phyloP scores from a whole-genome alignment of 2,888 invertebrate species.

The Leucoptera coffeella region DNA sequence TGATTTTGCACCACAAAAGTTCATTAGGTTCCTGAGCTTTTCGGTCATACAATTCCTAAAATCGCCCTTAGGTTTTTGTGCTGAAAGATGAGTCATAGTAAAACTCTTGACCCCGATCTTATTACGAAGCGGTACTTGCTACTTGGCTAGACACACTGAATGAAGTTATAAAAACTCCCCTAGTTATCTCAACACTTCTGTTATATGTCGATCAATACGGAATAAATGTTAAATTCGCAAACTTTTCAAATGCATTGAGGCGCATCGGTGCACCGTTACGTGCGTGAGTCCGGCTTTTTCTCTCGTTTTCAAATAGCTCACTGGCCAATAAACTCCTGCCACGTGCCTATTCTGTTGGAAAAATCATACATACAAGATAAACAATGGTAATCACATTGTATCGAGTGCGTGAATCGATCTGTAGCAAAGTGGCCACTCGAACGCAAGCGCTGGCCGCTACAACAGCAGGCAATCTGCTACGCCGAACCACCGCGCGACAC shows the following conservation, averaged over 20 bases:
- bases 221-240: slow-evolving; percentile 4
- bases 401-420: slow-evolving; percentile 24
- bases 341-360: slow-evolving; percentile 41
- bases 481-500: slow-evolving; percentile 5
- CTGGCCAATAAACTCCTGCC: slow-evolving; percentile 11
- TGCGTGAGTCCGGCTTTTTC: slow-evolving; percentile 28
- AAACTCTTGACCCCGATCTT: too few relatives aligned
- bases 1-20: too few relatives aligned
- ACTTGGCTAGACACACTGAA: too few relatives aligned
- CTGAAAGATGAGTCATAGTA: too few relatives aligned
- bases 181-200: too few relatives aligned
- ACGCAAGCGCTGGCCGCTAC: too few relatives aligned
- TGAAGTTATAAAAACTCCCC: too few relatives aligned
- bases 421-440: too few relatives aligned
- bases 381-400: slow-evolving; percentile 43
- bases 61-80: too few relatives aligned
- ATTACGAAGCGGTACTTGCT: too few relatives aligned
- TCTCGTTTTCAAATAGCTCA: slow-evolving; percentile 19
- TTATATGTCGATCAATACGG: not conserved
- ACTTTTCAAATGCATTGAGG: slow-evolving; percentile 40
- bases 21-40: too few relatives aligned
- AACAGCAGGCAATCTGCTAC: not conserved
- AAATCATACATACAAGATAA: slow-evolving; percentile 29
- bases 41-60: too few relatives aligned
- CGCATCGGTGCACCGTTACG: slow-evolving; percentile 22